Base-by-base conservation (phyloP, 2,113 vertebrate species). In the Bothrops jararaca region DNA sequence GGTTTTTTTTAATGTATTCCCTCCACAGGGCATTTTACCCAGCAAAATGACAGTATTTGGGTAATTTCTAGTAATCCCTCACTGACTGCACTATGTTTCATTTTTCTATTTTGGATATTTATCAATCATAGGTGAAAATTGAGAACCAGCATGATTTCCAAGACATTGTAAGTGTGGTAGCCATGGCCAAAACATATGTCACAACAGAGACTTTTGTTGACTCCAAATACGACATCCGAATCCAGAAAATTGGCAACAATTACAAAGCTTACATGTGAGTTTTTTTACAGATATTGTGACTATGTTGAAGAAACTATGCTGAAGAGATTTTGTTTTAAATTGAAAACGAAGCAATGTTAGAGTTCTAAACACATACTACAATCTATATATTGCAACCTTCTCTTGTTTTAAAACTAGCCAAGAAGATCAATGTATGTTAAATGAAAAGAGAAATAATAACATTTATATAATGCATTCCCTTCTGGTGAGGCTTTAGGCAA, bases 181-280 rank as follows among this genome's bases (percentile, higher is more conserved):
- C 99, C 15, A 98, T 99, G 97, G 98, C 99, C 50, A 98, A 98
- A 95, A 99, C 99, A 12, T 99, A 99, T 0, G 98, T 98, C 94
- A 99, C 99, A 89, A 97, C 98, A 0, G 99, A 99, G 97, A 98
- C 98, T 0, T 99, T 98, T 95, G 97, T 99, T 0, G 98, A 98
- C 95, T 99, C 99, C 98, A 99, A 99, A 94, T 99, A 99, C 0
- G 99, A 99, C 97, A 99, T 99, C 95, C 98, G 98, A 94, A 98
- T 99, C 97, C 99, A 99, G 98, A 99, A 99, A 97, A 99, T 99
- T 0, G 99, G 99, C 90, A 98, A 50, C 98, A 99, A 99, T 98
- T 99, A 99, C 98, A 99, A 99, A 97, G 99, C 99, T 6, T 99
- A 99, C 98, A 99, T 99, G 99, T 99, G 97, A 99, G 98, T 97